These are phyloP conservation scores for Psix sp. DNA, from an alignment of 1,140 invertebrate genomes.

Conservation along the genomic window DNA sequence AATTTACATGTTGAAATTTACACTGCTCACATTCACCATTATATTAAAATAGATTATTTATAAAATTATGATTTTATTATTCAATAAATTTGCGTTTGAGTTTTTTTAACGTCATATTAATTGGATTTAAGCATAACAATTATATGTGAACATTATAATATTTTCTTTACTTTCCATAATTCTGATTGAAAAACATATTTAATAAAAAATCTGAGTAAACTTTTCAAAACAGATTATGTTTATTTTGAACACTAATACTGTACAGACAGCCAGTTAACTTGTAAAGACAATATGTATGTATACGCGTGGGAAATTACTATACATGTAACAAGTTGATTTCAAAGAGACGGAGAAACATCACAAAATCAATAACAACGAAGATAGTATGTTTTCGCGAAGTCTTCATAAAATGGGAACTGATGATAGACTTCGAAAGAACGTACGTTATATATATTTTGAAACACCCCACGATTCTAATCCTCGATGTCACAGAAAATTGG, in stretches of 20 bases:
- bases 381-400: conserved; percentile 66
- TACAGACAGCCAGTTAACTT: conserved; percentile 69
- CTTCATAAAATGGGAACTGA: conserved; percentile 65
- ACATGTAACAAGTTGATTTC: conserved; percentile 59
- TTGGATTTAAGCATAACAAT: too few relatives aligned
- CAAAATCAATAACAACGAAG: conserved; percentile 28
- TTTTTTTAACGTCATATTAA: too few relatives aligned
- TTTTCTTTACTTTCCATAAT: too few relatives aligned
- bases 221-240: conserved; percentile 55
- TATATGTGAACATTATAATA: too few relatives aligned
- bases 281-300: conserved; percentile 62
- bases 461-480: conserved; percentile 49
- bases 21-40: too few relatives aligned
- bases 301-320: conserved; percentile 51
- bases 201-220: conserved; percentile 1
- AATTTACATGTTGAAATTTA: conserved; percentile 7
- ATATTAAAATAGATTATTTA: too few relatives aligned
- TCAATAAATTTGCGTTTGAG: too few relatives aligned
- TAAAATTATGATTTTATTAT: too few relatives aligned
- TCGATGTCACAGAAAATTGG: conserved; percentile 71
- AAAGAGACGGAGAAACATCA: conserved; percentile 40
- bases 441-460: conserved; percentile 48
- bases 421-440: conserved; percentile 64
- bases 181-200: too few relatives aligned
- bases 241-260: conserved; percentile 73